phyloP scores from a whole-genome alignment of 2,888 invertebrate species.

The Aspidapion aeneum region DNA sequence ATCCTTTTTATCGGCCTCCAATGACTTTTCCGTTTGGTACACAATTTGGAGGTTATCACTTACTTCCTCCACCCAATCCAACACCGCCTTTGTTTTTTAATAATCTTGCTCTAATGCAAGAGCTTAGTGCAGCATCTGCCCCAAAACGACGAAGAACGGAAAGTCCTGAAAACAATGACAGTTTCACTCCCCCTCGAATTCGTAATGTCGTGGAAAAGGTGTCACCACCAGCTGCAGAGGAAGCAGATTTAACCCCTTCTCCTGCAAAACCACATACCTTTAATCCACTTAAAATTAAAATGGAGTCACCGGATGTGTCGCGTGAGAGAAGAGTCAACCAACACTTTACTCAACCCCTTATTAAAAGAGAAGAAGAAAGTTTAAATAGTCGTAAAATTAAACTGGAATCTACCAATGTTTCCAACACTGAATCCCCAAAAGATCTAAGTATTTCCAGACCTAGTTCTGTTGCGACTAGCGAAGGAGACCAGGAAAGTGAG shows the following conservation, averaged over 20 bases:
- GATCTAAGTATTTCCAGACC: conserved; percentile 39
- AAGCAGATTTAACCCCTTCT: conserved; percentile 63
- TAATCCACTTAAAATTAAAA: too few relatives aligned
- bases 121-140: too few relatives aligned
- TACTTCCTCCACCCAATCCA: conserved; percentile 52
- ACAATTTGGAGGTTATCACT: conserved; percentile 51
- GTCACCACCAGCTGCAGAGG: conserved; percentile 65
- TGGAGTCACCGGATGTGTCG: too few relatives aligned
- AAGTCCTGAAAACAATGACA: conserved; percentile 41
- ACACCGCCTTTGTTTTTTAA: conserved; percentile 65
- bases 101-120: conserved; percentile 34
- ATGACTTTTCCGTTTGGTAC: conserved; percentile 60
- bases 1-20: conserved; percentile 68
- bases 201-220: conserved; percentile 43
- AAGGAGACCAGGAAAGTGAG: conserved; percentile 56
- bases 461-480: conserved; percentile 36
- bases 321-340: neutral
- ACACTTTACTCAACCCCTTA: neutral
- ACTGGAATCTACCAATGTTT: conserved; percentile 18
- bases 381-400: conserved; percentile 16
- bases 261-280: conserved; percentile 56
- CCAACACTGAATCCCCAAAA: conserved; percentile 37
- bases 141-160: conserved; percentile 7
- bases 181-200: conserved; percentile 56
- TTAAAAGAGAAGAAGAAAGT: conserved; percentile 13